Conservation (phyloP, 2,797 vertebrate genomes). For the Spea hammondii region DNA sequence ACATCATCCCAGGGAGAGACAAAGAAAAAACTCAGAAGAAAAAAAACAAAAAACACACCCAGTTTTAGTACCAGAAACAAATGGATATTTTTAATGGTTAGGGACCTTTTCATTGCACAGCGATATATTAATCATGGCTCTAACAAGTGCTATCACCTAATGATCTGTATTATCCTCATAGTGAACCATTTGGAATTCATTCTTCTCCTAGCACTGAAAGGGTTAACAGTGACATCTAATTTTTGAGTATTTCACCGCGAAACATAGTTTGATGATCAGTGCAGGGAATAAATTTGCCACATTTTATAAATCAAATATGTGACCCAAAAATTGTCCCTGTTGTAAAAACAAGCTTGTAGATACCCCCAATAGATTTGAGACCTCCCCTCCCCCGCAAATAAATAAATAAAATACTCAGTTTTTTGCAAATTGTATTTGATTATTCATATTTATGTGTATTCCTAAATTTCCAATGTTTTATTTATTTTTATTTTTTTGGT, state of each 20-base stretch:
- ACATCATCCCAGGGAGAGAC: slow-evolving; percentile 12
- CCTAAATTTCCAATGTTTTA: not conserved
- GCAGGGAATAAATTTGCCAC: no score
- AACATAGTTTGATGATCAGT: no score
- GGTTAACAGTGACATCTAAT: not conserved
- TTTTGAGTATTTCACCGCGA: no score
- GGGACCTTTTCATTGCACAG: not conserved
- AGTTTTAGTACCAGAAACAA: slow-evolving; percentile 19
- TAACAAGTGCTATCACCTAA: not conserved
- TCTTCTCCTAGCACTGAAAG: not conserved
- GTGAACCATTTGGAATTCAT: not conserved
- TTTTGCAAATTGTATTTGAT: no score
- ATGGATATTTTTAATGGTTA: slow-evolving; percentile 17
- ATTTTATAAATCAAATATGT: no score
- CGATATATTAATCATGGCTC: slow-evolving; percentile 4
- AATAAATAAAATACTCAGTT: no score
- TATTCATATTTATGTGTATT: no score
- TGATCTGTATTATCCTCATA: not conserved
- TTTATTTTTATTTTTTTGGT: slow-evolving; percentile 1
- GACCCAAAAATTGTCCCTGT: no score
- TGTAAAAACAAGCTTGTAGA: no score
- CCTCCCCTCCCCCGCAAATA: no score
- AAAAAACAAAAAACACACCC: slow-evolving; percentile 9
- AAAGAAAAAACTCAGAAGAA: not conserved
- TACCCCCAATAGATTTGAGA: no score